Percentiles rank a stretch among this genome's conserved stretches.
Conservation (phyloP, 2,797 vertebrate species). For the Zalophus californianus region DNA sequence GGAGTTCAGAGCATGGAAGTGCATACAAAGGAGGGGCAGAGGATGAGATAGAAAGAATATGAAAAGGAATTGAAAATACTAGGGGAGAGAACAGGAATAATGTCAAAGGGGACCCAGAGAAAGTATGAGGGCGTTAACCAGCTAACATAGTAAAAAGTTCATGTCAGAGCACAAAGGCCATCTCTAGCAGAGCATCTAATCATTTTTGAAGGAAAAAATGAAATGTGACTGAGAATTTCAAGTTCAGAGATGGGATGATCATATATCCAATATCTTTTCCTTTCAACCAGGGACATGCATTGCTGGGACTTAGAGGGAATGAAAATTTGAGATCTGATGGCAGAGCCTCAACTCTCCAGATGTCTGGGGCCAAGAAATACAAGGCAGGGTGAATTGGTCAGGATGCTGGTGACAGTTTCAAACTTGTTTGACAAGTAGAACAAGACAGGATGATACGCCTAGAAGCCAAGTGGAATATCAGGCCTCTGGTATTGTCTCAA, state of each 20-base stretch:
- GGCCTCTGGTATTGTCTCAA: conserved; percentile 69
- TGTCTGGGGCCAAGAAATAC: conserved; percentile 66
- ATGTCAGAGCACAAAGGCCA: conserved; percentile 47
- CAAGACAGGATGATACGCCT: conserved; percentile 74
- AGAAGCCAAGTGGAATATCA: conserved; percentile 58
- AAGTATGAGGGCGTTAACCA: conserved; percentile 23
- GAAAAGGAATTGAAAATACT: not conserved
- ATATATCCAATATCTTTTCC: conserved; percentile 32
- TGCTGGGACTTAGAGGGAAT: conserved; percentile 40
- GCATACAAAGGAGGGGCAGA: not conserved
- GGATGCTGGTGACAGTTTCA: conserved; percentile 74
- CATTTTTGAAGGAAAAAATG: conserved; percentile 68
- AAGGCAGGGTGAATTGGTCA: conserved; percentile 77
- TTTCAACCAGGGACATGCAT: conserved; percentile 31
- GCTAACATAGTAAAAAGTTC: conserved; percentile 40
- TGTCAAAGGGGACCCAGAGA: conserved; percentile 54
- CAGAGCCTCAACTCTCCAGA: conserved; percentile 69
- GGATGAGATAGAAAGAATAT: not conserved
- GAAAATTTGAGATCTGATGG: conserved; percentile 56
- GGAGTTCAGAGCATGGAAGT: not conserved
- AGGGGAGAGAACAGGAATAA: not conserved
- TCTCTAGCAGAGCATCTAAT: conserved; percentile 39
- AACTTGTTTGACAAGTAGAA: conserved; percentile 81
- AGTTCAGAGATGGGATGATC: conserved; percentile 46
- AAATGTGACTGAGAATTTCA: conserved; percentile 64